Evolutionary conservation across 2,888 invertebrate genomes (phyloP), one percentile per base, ranked within the genome.

Genomic region (Dicycla oo): DNA sequence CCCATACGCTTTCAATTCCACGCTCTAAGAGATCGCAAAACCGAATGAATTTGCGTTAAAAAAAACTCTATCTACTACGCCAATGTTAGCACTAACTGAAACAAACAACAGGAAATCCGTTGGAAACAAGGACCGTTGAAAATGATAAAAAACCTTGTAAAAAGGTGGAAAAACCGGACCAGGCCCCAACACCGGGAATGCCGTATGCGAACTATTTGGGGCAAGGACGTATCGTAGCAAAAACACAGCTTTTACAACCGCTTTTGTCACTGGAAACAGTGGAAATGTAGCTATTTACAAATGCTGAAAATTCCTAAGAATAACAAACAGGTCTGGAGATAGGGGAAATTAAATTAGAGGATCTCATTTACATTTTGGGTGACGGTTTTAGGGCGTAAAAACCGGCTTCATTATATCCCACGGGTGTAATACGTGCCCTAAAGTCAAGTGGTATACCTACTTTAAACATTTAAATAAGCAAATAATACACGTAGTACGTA

Each of bases 31-130:
- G 76, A 64, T 61, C 78, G 65, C 76, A 69, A 78, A 78, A 78
- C 62, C 68, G 58, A 66, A 72, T 72, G 54, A 71, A 72, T 77
- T 73, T 51, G 65, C 68, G 67, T 64, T 45, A 43, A 74, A 70
- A 75, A 68, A 45, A 53, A 57, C 11, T 62, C 23, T 69, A 69
- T 60, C 34, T 69, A 67, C 78, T 66, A 63, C 62, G 57, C 72
- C 72, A 75, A 72, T 78, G 85, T 78, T 83, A 57, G 75, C 84
- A 81, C 85, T 85, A 86, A 87, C 85, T 84, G 86, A 89, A 90
- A 90, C 84, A 89, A 88, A 90, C 87, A 83, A 82, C 82, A 78
- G 87, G 82, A 88, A 88, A 89, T 87, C 84, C 84, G 78, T 68
- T 75, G 80, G 81, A 86, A 88, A 88, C 87, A 69, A 86, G 81